Percentiles rank a stretch among this genome's conserved stretches.
These are phyloP conservation scores for Plectrocnemia conspersa DNA, from an alignment of 1,140 invertebrate species.

Conservation along the genomic window DNA sequence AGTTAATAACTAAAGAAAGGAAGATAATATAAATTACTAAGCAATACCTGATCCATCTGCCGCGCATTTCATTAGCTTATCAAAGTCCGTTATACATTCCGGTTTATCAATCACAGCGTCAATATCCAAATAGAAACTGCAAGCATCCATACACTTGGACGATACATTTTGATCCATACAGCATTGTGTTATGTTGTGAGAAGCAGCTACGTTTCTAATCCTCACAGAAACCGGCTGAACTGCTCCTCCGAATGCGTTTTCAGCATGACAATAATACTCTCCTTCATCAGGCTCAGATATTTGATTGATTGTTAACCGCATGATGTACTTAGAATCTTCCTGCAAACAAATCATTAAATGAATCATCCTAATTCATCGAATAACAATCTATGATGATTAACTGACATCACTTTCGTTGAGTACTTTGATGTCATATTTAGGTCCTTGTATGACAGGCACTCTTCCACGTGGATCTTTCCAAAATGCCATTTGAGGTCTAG, in stretches of 20 bases:
- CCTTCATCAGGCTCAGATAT: conserved; percentile 65
- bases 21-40: not conserved
- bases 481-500: conserved; percentile 72
- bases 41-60: conserved; percentile 61
- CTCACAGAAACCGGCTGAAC: conserved; percentile 67
- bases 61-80: conserved; percentile 80
- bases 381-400: not conserved
- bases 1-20: no score
- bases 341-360: conserved; percentile 24
- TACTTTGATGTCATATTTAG: conserved; percentile 63
- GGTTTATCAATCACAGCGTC: conserved; percentile 72
- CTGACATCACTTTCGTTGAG: conserved; percentile 51
- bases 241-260: conserved; percentile 70
- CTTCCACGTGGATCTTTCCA: conserved; percentile 68
- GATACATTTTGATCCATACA: conserved; percentile 64
- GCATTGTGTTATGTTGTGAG: conserved; percentile 68
- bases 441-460: conserved; percentile 66
- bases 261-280: conserved; percentile 75
- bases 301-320: conserved; percentile 67
- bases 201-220: conserved; percentile 53
- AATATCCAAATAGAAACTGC: conserved; percentile 74
- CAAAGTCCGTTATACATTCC: conserved; percentile 74
- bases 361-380: not conserved
- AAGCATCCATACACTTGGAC: conserved; percentile 68
- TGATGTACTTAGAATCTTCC: conserved; percentile 60